Percentiles rank a stretch among this genome's conserved stretches.
These are phyloP conservation scores for Hiodon tergisus DNA, from an alignment of 2,113 vertebrate genomes.

Conservation along the genomic window DNA sequence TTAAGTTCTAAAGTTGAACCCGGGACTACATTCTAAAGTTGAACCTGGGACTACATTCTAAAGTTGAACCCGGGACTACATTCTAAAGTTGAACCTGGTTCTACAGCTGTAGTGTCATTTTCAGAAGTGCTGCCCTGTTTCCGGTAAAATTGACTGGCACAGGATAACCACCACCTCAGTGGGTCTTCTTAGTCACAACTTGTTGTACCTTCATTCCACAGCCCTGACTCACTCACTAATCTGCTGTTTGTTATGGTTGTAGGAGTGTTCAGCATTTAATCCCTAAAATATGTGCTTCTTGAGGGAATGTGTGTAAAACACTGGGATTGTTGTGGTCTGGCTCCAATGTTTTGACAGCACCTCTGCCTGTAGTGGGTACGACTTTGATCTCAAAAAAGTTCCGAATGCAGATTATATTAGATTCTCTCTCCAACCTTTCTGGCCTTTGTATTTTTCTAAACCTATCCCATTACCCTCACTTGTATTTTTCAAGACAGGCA, in stretches of 20 bases:
- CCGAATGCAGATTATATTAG: constrained; percentile 18
- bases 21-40: too few relatives aligned
- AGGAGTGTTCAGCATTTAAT: constrained; percentile 26
- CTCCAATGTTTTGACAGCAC: constrained; percentile 35
- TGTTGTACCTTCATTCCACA: constrained; percentile 29
- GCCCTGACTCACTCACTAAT: constrained; percentile 19
- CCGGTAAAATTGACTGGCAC: background rate
- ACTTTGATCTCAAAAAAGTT: constrained; percentile 36
- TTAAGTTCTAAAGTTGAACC: too few relatives aligned
- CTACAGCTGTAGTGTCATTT: background rate
- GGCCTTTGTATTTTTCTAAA: constrained; percentile 8
- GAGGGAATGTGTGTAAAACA: constrained; percentile 14
- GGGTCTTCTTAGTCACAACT: constrained; percentile 1
- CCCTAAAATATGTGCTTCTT: constrained; percentile 16
- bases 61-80: too few relatives aligned
- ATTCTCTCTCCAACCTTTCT: constrained; percentile 9
- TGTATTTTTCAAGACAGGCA: background rate
- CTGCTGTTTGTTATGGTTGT: constrained; percentile 15
- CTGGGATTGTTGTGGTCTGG: constrained; percentile 4
- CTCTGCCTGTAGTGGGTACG: constrained; percentile 20
- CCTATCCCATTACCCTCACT: background rate
- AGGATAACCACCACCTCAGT: constrained; percentile 5
- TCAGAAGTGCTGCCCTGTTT: background rate
- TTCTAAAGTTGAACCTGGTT: too few relatives aligned
- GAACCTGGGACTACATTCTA: too few relatives aligned